Base-by-base conservation (phyloP, 2,888 invertebrate genomes). In the Falcaria lacertinaria region DNA sequence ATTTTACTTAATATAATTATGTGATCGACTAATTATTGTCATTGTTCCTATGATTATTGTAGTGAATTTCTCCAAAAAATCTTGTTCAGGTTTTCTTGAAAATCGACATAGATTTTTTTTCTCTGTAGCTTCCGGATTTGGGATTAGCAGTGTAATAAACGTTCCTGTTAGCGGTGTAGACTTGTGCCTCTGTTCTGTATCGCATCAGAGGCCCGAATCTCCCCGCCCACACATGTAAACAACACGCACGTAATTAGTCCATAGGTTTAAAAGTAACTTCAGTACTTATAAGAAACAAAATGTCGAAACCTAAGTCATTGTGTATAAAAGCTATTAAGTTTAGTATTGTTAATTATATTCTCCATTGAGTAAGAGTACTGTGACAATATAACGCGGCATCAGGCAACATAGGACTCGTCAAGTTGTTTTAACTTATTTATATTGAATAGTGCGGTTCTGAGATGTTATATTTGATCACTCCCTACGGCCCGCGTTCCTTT, bases 291-390 rank as follows among this genome's bases (percentile, higher is more conserved):
- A 81, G 88, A 80, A 86, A 86, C 84, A 84, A 85, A 85, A 80
- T 84, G 88, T 89, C 87, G 88, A 87, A 89, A 81, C 86, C 89
- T 89, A 89, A 89, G 89, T 89, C 89, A 89, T 89, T 88, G 85
- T 89, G 87, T 89, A 89, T 87, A 88, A 85, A 82, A 75, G 75
- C 67, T 78, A 77, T 74, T 88, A 86, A 85, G 87, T 85, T 83
- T 85, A 86, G 84, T 66, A 52, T 69, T 74, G 56, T 87, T 28
- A 86, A 86, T 86, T 73, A 82, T 85, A 82, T 85, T 82, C 87
- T 86, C 88, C 88, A 83, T 85, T 85, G 82, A 68, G 71, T 85
- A 84, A 83, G 82, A 78, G 80, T 84, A 80, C 75, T 78, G 75
- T 72, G 87, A 87, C 86, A 81, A 85, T 84, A 84, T 81, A 60